A percentile compares a stretch with the other conserved stretches of the same genome.
Conservation (phyloP, 2,113 vertebrate genomes). For the Rallus limicola region DNA sequence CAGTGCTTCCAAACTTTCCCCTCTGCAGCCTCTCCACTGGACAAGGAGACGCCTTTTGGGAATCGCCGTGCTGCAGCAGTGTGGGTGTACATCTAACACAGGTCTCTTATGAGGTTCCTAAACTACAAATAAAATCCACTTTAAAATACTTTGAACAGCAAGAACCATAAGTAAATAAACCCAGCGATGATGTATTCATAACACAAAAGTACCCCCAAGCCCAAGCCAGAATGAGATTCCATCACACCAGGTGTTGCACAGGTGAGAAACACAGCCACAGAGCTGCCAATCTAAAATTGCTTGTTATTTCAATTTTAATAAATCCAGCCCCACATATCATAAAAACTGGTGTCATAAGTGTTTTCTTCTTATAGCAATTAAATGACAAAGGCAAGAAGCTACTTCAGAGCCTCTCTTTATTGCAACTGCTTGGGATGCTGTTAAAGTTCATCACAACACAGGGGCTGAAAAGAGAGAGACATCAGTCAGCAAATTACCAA, state of each 20-base stretch:
- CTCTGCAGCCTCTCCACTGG: neutral
- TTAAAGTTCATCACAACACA: neutral
- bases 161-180: neutral
- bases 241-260: neutral
- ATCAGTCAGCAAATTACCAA: neutral
- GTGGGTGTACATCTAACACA: neutral
- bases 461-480: neutral
- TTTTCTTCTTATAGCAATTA: neutral
- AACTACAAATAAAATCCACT: neutral
- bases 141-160: neutral
- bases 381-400: neutral
- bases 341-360: neutral
- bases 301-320: neutral
- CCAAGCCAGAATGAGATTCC: neutral
- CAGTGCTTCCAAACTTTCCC: neutral
- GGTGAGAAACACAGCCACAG: neutral
- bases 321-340: neutral
- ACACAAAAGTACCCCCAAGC: neutral
- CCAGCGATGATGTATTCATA: neutral
- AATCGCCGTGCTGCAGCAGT: accelerated
- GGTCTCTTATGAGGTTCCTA: neutral
- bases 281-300: neutral
- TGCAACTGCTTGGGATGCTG: neutral
- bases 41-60: neutral
- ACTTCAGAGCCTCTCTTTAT: neutral